Evolutionary conservation across 2,113 vertebrate genomes (phyloP), one percentile per base, ranked within the genome.

Genomic region (Heterochromis multidens): DNA sequence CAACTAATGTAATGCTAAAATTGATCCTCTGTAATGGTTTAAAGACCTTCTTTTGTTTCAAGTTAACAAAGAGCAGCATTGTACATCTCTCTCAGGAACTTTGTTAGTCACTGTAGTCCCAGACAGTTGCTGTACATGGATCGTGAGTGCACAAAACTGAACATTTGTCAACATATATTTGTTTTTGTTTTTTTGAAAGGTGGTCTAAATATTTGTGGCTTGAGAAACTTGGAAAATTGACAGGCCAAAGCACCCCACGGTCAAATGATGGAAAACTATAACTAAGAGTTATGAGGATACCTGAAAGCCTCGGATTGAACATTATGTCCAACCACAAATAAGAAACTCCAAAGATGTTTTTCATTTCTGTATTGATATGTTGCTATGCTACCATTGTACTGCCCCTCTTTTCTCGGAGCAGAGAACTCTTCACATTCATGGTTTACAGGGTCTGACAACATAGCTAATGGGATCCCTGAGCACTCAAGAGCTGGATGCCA

Each of bases 351-450:
- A 58, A 54, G 25, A 84, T 4, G 33, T 80, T 86, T 59, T 86
- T 65, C 33, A 52, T 62, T 33, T 60, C 37, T 65, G 1, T 57
- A 59, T 70, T 74, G 46, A 85, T 62, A 80, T 70, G 87, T 91
- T 92, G 92, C 88, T 88, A 93, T 82, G 88, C 56, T 80, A 91
- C 82, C 77, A 46, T 35, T 67, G 57, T 57, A 43, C 43, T 29
- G 33, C 13, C 4, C 4, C 58, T 61, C 52, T 84, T 85, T 54
- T 54, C 46, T 84, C 23, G 14, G 35, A 80, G 58, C 46, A 23
- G 29, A 80, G 19, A 14, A 61, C 62, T 77, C 82, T 76, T 87
- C 33, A 23, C 67, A 63, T 77, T 84, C 35, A 62, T 60, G 31
- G 58, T 58, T 77, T 60, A n/a, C 74, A 56, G 61, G 29, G 76